A percentile compares a stretch with the other conserved stretches of the same genome.
Conservation (phyloP, 2,888 invertebrate genomes). For the Nomada fucata region DNA sequence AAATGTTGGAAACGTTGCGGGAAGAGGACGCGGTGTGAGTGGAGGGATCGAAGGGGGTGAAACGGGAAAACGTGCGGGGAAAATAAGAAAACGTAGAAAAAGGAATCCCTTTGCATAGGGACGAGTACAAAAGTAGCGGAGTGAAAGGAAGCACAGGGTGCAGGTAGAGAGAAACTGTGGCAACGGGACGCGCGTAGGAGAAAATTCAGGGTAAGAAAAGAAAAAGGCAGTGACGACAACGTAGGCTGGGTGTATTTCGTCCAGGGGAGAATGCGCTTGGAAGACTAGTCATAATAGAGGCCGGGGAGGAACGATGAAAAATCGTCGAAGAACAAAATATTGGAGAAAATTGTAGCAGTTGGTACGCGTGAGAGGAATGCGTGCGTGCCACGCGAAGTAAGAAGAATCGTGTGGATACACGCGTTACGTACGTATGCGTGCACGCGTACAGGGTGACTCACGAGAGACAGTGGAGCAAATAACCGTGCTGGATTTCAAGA, state of each 20-base stretch:
- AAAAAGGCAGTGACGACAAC: too few relatives aligned
- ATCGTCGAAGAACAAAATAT: conserved; percentile 16
- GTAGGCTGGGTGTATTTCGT: conserved; percentile 1
- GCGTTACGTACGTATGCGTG: too few relatives aligned
- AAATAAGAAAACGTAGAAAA: too few relatives aligned
- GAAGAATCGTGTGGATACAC: conserved; percentile 5
- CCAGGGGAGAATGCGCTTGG: background rate
- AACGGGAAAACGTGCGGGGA: too few relatives aligned
- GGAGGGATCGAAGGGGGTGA: background rate
- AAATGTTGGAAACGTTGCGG: too few relatives aligned
- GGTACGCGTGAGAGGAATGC: conserved; percentile 54
- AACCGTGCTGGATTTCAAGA: conserved; percentile 1
- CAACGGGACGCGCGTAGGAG: background rate
- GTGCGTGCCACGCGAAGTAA: conserved; percentile 27
- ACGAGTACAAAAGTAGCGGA: too few relatives aligned
- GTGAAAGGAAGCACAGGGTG: too few relatives aligned
- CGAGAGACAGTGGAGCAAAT: background rate
- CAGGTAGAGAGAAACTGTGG: too few relatives aligned
- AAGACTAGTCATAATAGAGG: conserved; percentile 4
- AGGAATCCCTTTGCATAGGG: too few relatives aligned
- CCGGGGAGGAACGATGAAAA: conserved; percentile 13
- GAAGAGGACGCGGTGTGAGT: background rate
- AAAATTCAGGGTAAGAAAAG: background rate
- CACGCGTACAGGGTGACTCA: conserved; percentile 14
- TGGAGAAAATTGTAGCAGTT: conserved; percentile 48